phyloP scores from a whole-genome alignment of 2,797 vertebrate genomes.

The Tokudaia tokunoshimensis region DNA sequence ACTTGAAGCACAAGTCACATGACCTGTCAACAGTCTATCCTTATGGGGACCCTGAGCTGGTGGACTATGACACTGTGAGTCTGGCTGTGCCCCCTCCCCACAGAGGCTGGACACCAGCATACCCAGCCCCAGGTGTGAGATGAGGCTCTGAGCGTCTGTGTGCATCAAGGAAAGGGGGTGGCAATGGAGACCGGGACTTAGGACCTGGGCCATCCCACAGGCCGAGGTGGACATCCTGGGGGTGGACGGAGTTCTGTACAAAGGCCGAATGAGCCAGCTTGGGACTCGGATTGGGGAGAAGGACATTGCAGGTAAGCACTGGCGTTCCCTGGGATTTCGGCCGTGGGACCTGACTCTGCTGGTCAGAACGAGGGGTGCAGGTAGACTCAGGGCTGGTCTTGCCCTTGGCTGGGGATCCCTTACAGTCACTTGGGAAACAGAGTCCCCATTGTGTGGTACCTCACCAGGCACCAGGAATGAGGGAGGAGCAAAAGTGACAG shows the following conservation, averaged over 20 bases:
- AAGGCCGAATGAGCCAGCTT: constrained; percentile 78
- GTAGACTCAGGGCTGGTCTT: not conserved
- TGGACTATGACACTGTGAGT: constrained; percentile 81
- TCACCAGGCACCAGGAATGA: not conserved
- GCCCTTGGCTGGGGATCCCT: not conserved
- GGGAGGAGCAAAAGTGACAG: not conserved
- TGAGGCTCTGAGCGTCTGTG: not conserved
- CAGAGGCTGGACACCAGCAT: not conserved
- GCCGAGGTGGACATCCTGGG: constrained; percentile 86
- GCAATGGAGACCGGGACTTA: not conserved
- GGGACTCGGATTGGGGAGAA: not conserved
- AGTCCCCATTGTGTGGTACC: not conserved
- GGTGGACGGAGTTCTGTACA: constrained; percentile 85
- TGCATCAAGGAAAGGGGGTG: not conserved
- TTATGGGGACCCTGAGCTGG: constrained; percentile 64
- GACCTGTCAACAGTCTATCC: constrained; percentile 82
- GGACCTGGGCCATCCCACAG: constrained; percentile 54
- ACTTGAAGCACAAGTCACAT: not conserved
- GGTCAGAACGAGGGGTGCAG: not conserved
- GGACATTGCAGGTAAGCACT: constrained; percentile 74
- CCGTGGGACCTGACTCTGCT: not conserved
- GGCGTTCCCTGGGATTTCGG: not conserved
- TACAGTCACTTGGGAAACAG: not conserved
- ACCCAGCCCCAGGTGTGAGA: not conserved
- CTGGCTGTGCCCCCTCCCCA: not conserved